Conservation (phyloP, 37 sponge, comb jelly and placozoan genomes). For the Oopsacas minuta region DNA sequence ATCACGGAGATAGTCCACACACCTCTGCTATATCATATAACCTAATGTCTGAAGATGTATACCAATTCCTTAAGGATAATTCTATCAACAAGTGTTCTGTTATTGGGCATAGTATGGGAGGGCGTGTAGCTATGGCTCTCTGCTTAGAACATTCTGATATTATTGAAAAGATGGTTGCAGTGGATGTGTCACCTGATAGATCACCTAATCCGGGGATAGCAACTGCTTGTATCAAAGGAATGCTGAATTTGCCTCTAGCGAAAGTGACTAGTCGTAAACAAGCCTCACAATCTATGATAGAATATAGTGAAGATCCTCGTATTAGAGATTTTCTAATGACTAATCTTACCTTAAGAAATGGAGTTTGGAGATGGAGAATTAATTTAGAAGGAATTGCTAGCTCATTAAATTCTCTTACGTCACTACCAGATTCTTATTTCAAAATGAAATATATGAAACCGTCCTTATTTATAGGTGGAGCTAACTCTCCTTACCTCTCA, state of each 20-base stretch:
- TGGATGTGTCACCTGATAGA: conserved; percentile 46
- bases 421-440: not conserved
- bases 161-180: conserved; percentile 48
- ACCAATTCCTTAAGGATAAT: conserved; percentile 31
- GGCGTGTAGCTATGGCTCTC: conserved; percentile 57
- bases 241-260: conserved; percentile 27
- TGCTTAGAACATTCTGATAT: conserved; percentile 42
- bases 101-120: conserved; percentile 90
- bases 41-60: conserved; percentile 43
- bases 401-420: not conserved
- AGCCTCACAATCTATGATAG: conserved; percentile 27
- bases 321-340: conserved; percentile 48
- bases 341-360: conserved; percentile 23
- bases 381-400: conserved; percentile 35
- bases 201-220: not conserved
- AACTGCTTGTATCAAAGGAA: not conserved
- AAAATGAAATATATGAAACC: conserved; percentile 22
- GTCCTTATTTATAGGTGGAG: conserved; percentile 51
- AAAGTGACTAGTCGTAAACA: conserved; percentile 29
- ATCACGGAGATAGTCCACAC: conserved; percentile 84
- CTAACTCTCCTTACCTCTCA: conserved; percentile 37
- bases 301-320: conserved; percentile 20
- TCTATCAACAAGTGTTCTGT: conserved; percentile 21
- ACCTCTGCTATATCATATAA: conserved; percentile 38
- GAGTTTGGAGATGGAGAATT: conserved; percentile 30